Percentiles rank a stretch among this genome's conserved stretches.
These are phyloP conservation scores for Trididemnum nubilum DNA, from an alignment of 23 tunicate genomes.

Conservation along the genomic window DNA sequence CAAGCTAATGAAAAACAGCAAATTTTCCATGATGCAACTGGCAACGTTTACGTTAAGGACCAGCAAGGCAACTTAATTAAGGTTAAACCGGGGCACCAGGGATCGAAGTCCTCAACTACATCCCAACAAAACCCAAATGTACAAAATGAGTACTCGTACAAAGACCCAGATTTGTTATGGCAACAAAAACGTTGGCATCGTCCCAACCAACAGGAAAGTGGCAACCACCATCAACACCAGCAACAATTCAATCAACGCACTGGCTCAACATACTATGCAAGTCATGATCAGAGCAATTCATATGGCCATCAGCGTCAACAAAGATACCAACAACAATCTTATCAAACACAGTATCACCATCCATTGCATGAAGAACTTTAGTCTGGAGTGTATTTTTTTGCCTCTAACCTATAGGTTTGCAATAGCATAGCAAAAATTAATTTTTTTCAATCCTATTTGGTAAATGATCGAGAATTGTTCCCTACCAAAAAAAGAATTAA, in stretches of 20 bases:
- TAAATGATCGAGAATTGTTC: too few species aligned
- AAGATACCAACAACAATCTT: conserved; percentile 7
- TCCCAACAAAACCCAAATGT: background rate
- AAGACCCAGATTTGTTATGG: background rate
- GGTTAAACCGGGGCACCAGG: conserved; percentile 38
- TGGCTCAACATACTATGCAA: background rate
- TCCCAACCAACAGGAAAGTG: background rate
- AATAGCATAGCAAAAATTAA: too few species aligned
- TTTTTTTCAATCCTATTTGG: too few species aligned
- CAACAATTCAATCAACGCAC: conserved; percentile 2
- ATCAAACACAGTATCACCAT: background rate
- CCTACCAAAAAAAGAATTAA: too few species aligned
- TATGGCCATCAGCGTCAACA: background rate
- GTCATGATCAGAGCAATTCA: background rate
- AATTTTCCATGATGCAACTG: conserved; percentile 44
- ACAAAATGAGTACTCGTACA: background rate
- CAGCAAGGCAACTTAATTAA: conserved; percentile 59
- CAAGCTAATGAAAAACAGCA: conserved; percentile 11
- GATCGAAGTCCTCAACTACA: background rate
- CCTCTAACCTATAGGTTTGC: background rate
- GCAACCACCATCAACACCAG: background rate
- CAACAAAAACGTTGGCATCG: conserved; percentile 20
- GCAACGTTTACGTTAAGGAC: conserved; percentile 70
- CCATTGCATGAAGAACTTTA: conserved; percentile 38
- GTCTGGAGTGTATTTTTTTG: background rate